Conservation (phyloP, 1,140 invertebrate species). For the Trichogramma pretiosum region DNA sequence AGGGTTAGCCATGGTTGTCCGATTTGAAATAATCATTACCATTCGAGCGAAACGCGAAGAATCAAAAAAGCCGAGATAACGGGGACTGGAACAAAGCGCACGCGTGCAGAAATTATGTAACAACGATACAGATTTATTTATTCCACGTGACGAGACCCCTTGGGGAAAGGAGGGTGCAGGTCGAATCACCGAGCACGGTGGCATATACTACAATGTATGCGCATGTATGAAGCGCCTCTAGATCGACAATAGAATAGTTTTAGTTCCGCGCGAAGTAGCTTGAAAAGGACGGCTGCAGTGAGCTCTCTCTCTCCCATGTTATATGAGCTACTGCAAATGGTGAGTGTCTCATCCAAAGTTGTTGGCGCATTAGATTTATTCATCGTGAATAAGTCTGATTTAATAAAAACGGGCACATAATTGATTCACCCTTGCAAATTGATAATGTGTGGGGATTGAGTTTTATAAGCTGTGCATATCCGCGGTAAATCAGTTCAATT, state of each 20-base stretch:
- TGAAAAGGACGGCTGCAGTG: no score
- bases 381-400: slow-evolving; percentile 20
- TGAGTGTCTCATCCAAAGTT: no score
- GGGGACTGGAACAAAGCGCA: slow-evolving; percentile 1
- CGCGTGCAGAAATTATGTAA: slow-evolving; percentile 2
- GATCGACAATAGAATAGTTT: slow-evolving; percentile 17
- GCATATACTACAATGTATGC: no score
- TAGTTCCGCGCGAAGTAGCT: slow-evolving; percentile 21
- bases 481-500: no score
- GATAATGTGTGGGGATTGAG: no score
- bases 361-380: neutral
- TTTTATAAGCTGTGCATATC: neutral
- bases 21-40: slow-evolving; percentile 12
- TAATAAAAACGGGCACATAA: slow-evolving; percentile 25
- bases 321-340: no score
- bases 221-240: neutral
- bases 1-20: no score
- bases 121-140: slow-evolving; percentile 13
- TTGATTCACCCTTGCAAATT: slow-evolving; percentile 2
- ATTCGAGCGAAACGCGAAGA: neutral
- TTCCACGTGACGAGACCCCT: slow-evolving; percentile 5
- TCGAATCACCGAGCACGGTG: no score
- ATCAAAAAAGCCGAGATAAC: neutral
- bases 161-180: no score
- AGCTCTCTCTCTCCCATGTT: no score